These are phyloP conservation scores for Tauraco erythrolophus DNA, from an alignment of 2,113 vertebrate species.

Conservation along the genomic window DNA sequence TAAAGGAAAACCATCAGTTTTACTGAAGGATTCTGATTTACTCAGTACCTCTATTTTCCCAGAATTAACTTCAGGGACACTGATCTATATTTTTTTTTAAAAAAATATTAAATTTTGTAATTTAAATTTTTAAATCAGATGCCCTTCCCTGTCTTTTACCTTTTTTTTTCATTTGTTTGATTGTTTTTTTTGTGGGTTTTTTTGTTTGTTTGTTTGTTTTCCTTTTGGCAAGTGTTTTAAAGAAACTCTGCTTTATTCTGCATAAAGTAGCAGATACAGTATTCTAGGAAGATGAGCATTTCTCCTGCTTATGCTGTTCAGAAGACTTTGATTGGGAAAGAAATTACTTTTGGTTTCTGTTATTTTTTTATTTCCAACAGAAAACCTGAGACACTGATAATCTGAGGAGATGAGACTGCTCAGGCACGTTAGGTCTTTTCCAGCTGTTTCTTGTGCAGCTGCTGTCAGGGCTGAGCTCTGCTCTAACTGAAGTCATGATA, in stretches of 20 bases:
- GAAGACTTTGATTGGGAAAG: neutral
- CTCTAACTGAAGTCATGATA: neutral
- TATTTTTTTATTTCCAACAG: neutral
- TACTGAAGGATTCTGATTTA: neutral
- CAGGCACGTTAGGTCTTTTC: neutral
- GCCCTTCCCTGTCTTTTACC: neutral
- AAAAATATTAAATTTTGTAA: neutral
- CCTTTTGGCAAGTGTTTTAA: neutral
- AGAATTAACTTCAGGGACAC: neutral
- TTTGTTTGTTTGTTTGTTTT: neutral
- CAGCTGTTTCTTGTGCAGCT: slow-evolving; percentile 62
- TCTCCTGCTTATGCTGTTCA: neutral
- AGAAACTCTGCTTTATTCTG: neutral
- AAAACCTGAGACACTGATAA: neutral
- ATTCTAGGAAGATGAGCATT: neutral
- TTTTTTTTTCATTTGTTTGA: neutral
- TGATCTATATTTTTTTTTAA: rapidly evolving
- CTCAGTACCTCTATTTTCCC: neutral
- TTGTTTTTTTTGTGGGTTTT: too few species aligned
- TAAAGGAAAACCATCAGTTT: neutral
- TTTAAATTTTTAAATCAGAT: neutral
- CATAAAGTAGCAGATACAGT: neutral
- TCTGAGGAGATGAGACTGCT: slow-evolving; percentile 9
- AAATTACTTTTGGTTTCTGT: neutral
- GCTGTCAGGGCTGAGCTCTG: slow-evolving; percentile 13